Evolutionary conservation across 30 jellyfish, hydroid and myxozoan genomes (phyloP).

Genomic region (Pelagia noctiluca): DNA sequence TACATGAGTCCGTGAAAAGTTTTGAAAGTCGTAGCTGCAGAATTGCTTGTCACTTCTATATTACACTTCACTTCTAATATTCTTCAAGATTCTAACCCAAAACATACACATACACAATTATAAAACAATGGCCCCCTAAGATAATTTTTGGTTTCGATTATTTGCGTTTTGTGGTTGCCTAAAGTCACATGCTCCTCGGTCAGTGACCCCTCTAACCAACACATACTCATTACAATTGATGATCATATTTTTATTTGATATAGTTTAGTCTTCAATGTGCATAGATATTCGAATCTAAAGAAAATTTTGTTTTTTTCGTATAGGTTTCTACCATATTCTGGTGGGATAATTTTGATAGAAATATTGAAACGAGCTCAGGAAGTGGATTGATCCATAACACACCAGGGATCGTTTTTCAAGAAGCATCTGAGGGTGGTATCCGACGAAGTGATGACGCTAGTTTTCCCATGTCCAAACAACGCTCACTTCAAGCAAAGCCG

Average conservation of each 20-base stretch:
- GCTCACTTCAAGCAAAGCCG: conserved; percentile 13
- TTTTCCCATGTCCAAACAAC: conserved; percentile 26
- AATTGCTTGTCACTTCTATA: neutral
- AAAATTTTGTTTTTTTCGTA: neutral
- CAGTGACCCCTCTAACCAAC: conserved; percentile 5
- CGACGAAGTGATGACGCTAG: conserved; percentile 18
- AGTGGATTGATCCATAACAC: conserved; percentile 22
- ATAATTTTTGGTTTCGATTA: neutral
- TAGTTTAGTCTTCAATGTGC: neutral
- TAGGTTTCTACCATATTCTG: conserved; percentile 39
- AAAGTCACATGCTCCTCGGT: conserved; percentile 3
- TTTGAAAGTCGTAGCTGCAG: neutral
- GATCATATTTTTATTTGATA: no score
- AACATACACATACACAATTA: neutral
- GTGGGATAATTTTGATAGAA: conserved; percentile 41
- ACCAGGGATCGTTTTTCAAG: conserved; percentile 17
- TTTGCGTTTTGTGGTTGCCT: neutral
- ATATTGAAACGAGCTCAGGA: conserved; percentile 16
- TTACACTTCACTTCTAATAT: no score
- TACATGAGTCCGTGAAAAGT: neutral
- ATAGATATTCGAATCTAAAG: neutral
- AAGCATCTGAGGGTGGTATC: neutral
- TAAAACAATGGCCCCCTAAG: neutral
- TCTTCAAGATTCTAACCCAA: neutral
- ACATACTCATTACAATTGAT: neutral